Percentiles rank a stretch among this genome's conserved stretches.
phyloP scores from a whole-genome alignment of 2,888 invertebrate species.

The Apeira syringaria region DNA sequence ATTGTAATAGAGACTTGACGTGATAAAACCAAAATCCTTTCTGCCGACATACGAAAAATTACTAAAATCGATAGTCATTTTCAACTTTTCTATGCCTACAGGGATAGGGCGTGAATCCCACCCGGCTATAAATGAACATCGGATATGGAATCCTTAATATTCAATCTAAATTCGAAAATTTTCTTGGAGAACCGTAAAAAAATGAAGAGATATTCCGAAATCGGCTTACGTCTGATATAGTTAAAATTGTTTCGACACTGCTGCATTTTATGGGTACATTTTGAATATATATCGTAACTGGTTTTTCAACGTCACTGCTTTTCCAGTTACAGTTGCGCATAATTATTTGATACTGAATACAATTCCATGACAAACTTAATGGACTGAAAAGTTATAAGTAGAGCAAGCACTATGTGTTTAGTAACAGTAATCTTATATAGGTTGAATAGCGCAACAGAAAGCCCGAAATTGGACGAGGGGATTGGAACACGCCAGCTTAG shows the following conservation, averaged over 20 bases:
- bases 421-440: constrained; percentile 31
- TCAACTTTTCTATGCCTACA: constrained; percentile 50
- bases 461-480: constrained; percentile 74
- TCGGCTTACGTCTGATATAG: constrained; percentile 57
- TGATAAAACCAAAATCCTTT: no score
- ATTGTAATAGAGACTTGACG: no score
- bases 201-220: constrained; percentile 64
- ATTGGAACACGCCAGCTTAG: constrained; percentile 77
- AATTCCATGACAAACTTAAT: constrained; percentile 1
- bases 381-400: constrained; percentile 10
- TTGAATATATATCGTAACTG: not conserved
- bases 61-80: no score
- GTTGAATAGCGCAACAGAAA: constrained; percentile 68
- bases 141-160: constrained; percentile 72
- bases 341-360: not conserved
- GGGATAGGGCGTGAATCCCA: constrained; percentile 49
- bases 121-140: constrained; percentile 67
- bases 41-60: no score
- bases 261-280: constrained; percentile 38
- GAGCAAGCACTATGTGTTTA: constrained; percentile 28
- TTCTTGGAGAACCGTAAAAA: constrained; percentile 60
- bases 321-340: not conserved
- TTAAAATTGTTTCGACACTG: constrained; percentile 36
- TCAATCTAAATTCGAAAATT: constrained; percentile 73
- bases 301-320: constrained; percentile 2